Evolutionary conservation across 1,140 invertebrate species (phyloP).

Genomic region (Atopsyche davidsoni): DNA sequence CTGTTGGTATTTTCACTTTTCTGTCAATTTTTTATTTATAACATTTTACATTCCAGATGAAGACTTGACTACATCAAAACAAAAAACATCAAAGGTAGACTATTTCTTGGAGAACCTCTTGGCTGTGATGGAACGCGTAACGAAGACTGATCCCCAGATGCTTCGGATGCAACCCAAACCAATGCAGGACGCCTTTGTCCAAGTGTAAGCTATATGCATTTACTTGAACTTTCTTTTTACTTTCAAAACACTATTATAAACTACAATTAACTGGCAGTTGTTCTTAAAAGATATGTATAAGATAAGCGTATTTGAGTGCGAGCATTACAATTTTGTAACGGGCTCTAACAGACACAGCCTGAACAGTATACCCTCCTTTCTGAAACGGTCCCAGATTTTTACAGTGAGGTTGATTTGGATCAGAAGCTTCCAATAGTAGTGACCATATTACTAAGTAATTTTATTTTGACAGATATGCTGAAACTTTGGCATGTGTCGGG

Average conservation of each 20-base stretch:
- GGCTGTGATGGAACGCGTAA: conserved; percentile 13
- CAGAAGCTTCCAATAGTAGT: no score
- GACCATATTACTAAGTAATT: background rate
- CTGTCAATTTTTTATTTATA: background rate
- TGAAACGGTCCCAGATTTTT: no score
- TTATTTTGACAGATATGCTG: conserved; percentile 19
- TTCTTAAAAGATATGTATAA: no score
- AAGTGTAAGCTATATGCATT: conserved; percentile 18
- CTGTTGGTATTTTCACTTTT: background rate
- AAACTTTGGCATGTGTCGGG: conserved; percentile 24
- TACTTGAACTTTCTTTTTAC: background rate
- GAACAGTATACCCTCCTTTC: no score
- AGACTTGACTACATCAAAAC: conserved; percentile 13
- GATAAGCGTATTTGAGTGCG: no score
- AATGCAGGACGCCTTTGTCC: conserved; percentile 11
- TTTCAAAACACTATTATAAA: background rate
- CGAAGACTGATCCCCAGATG: conserved; percentile 6
- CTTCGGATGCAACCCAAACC: conserved; percentile 16
- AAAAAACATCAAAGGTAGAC: conserved; percentile 11
- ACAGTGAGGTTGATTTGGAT: no score
- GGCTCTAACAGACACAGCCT: no score
- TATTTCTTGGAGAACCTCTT: conserved; percentile 21
- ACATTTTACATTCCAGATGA: conserved; percentile 13
- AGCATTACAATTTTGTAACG: no score
- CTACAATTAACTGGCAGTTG: no score